Conservation (phyloP, 1,140 invertebrate species). For the Charaxes varanes region DNA sequence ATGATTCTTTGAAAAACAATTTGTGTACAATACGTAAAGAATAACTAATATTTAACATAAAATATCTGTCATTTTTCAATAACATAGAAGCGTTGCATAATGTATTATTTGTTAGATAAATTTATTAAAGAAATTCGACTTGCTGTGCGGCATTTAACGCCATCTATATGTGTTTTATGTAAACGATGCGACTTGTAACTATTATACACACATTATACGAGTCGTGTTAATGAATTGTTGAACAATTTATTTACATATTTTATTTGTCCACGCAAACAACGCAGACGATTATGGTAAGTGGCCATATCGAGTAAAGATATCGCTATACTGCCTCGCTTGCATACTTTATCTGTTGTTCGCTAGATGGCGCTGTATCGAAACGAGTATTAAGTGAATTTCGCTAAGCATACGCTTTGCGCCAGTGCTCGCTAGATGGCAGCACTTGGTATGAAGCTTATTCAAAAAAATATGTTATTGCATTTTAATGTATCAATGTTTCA, state of each 20-base stretch:
- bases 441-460: conserved; percentile 4
- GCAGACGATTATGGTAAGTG: conserved; percentile 64
- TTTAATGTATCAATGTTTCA: too few relatives aligned
- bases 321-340: conserved; percentile 42
- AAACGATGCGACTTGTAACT: neutral
- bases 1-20: too few relatives aligned
- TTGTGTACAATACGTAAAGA: too few relatives aligned
- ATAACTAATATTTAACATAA: too few relatives aligned
- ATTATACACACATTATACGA: neutral
- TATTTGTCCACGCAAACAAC: conserved; percentile 62
- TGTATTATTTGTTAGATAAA: too few relatives aligned
- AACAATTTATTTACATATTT: conserved; percentile 25
- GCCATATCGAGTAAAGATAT: conserved; percentile 33
- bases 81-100: too few relatives aligned
- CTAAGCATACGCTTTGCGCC: conserved; percentile 27
- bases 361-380: conserved; percentile 41
- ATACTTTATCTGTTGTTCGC: conserved; percentile 26
- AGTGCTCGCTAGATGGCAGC: conserved; percentile 31
- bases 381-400: conserved; percentile 21
- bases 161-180: conserved; percentile 8
- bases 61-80: too few relatives aligned
- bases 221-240: conserved; percentile 3
- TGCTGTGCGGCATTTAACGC: too few relatives aligned
- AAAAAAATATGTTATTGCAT: too few relatives aligned
- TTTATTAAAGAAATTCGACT: too few relatives aligned